Percentiles rank a stretch among this genome's conserved stretches.
Conservation (phyloP, 2,888 invertebrate genomes). For the Andrena minutula region DNA sequence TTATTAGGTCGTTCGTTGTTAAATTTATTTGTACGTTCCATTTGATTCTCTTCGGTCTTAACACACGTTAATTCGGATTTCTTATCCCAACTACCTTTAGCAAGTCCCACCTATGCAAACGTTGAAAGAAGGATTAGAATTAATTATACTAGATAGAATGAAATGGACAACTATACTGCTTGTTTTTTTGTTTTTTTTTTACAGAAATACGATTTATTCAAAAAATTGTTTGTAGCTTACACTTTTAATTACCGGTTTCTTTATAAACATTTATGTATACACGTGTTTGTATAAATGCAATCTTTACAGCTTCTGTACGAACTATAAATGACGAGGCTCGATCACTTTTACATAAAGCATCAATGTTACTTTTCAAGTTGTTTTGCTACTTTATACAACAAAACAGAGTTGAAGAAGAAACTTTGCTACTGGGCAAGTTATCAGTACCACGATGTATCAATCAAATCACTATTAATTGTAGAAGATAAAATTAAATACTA, state of each 20-base stretch:
- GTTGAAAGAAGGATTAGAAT: constrained; percentile 74
- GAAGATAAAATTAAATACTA: constrained; percentile 9
- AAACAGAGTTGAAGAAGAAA: constrained; percentile 29
- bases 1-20: constrained; percentile 62
- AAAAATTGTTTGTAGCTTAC: constrained; percentile 69
- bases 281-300: constrained; percentile 58
- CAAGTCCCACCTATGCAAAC: constrained; percentile 76
- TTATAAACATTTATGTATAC: constrained; percentile 62
- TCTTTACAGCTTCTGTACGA: constrained; percentile 48
- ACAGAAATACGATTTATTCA: constrained; percentile 79
- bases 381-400: constrained; percentile 7
- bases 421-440: constrained; percentile 12
- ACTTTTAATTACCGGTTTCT: constrained; percentile 57
- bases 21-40: constrained; percentile 51
- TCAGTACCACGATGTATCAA: constrained; percentile 4
- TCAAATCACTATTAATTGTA: constrained; percentile 27
- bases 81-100: constrained; percentile 72
- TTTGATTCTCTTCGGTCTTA: constrained; percentile 46
- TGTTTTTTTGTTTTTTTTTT: constrained; percentile 65
- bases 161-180: constrained; percentile 63
- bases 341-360: constrained; percentile 39
- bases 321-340: constrained; percentile 44
- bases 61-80: constrained; percentile 51
- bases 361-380: constrained; percentile 25
- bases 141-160: constrained; percentile 72